Evolutionary conservation across 2,797 vertebrate genomes (phyloP), one percentile per base, ranked within the genome.

Genomic region (Trachurus trachurus): DNA sequence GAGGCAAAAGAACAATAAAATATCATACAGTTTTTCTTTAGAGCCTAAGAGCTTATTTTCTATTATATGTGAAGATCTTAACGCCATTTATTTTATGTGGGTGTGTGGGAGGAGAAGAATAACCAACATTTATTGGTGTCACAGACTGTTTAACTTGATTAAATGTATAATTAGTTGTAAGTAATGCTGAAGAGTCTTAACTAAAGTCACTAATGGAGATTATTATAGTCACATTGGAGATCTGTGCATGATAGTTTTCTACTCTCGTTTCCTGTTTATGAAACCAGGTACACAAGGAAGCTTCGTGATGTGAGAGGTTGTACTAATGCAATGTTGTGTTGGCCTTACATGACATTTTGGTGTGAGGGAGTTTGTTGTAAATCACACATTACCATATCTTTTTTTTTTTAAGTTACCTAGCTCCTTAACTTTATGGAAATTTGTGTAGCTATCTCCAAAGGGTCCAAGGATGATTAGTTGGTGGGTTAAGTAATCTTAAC

Each of bases 181-280:
- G 16, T 50, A 85, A 84, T 71, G 61, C 47, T 71, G 37, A 81
- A 81, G 66, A 81, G 80, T 89, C 67, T 71, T 84, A 82, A 85
- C 67, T 80, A 65, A 75, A 44, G 44, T 73, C 52, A 50, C 34
- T 78, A 34, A 69, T 71, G 44, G 56, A 31, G 58, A 70, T 72
- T n/a, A 57, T 52, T 59, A 60, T 47, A 31, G 70, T 65, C 26
- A 71, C 29, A 53, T 17, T 1, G 2, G 37, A 65, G 31, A 75
- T 59, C 1, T 45, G 42, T 73, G 54, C 57, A 42, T 66, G 53
- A 22, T 40, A 3, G 22, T 39, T 65, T 57, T 70, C n/a, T 60
- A 5, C 2, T 26, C 10, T 69, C 8, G 8, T 62, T 62, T 66
- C 54, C 37, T 71, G 37, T 58, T 68, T 39, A 44, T 56, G 17